These are phyloP conservation scores for Pseudomyrmex flavicornis DNA, from an alignment of 1,140 invertebrate species.

Conservation along the genomic window DNA sequence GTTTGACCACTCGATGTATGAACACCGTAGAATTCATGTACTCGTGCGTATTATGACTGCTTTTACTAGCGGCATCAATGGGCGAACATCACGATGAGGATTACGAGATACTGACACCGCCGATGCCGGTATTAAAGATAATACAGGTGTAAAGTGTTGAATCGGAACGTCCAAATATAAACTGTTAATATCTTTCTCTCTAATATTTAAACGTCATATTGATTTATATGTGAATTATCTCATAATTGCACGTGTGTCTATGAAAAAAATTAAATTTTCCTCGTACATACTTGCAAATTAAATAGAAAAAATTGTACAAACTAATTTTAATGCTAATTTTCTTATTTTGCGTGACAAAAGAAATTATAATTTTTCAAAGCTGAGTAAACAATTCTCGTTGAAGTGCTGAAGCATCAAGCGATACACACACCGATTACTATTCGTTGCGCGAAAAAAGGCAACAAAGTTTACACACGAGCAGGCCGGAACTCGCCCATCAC, in stretches of 20 bases:
- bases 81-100: constrained; percentile 27
- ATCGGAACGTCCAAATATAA: neutral
- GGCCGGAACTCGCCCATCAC: constrained; percentile 47
- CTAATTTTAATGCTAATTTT: too few species aligned
- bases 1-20: constrained; percentile 28
- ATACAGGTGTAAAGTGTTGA: constrained; percentile 16
- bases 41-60: constrained; percentile 19
- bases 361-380: neutral
- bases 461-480: constrained; percentile 1
- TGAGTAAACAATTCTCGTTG: neutral
- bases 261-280: neutral
- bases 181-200: constrained; percentile 21
- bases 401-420: constrained; percentile 1
- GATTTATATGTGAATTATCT: constrained; percentile 8
- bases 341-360: neutral
- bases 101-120: constrained; percentile 25
- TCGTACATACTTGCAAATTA: too few species aligned
- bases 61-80: constrained; percentile 47
- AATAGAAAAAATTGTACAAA: too few species aligned
- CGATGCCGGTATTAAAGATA: constrained; percentile 37
- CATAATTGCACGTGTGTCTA: neutral
- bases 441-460: neutral
- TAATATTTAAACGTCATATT: constrained; percentile 16
- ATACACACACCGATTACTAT: constrained; percentile 22
- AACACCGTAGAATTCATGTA: constrained; percentile 45